A percentile compares a stretch with the other conserved stretches of the same genome.
Conservation (phyloP, 2,113 vertebrate genomes). For the Paralichthys olivaceus region DNA sequence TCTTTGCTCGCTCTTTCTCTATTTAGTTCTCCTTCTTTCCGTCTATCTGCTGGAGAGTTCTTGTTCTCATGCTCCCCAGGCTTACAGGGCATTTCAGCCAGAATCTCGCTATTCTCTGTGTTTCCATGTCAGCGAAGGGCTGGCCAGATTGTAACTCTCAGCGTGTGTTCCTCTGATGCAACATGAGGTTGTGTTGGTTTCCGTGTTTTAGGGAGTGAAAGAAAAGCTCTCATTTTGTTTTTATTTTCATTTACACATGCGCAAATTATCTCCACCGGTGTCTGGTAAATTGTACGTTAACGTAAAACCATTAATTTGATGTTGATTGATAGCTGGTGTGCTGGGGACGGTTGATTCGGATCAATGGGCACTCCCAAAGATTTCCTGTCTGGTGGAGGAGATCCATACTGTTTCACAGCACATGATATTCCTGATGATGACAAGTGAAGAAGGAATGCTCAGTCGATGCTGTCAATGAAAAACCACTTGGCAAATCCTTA, state of each 20-base stretch:
- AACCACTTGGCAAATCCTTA: slow-evolving; percentile 60
- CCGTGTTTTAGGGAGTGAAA: background rate
- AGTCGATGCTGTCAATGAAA: slow-evolving; percentile 69
- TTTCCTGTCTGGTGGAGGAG: slow-evolving; percentile 68
- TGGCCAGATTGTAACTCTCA: slow-evolving; percentile 30
- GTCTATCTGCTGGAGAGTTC: slow-evolving; percentile 37
- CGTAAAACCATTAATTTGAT: slow-evolving; percentile 69
- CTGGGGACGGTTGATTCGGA: slow-evolving; percentile 53
- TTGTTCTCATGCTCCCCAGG: slow-evolving; percentile 34
- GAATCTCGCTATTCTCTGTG: slow-evolving; percentile 44
- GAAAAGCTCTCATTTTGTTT: slow-evolving; percentile 1
- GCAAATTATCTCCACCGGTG: background rate
- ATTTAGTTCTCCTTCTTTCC: slow-evolving; percentile 30
- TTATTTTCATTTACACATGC: slow-evolving; percentile 18
- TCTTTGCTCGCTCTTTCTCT: slow-evolving; percentile 14
- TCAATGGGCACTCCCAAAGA: slow-evolving; percentile 75
- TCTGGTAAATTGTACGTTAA: slow-evolving; percentile 31
- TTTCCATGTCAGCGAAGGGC: slow-evolving; percentile 41
- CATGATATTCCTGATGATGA: slow-evolving; percentile 78
- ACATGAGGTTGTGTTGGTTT: background rate
- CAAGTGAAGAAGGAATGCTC: slow-evolving; percentile 65
- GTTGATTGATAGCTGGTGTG: slow-evolving; percentile 72
- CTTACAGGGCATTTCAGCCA: slow-evolving; percentile 41
- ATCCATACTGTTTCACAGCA: slow-evolving; percentile 75
- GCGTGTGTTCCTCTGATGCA: slow-evolving; percentile 20